Base-by-base conservation (phyloP, 2,888 invertebrate genomes). In the Epinotia brunnichana region DNA sequence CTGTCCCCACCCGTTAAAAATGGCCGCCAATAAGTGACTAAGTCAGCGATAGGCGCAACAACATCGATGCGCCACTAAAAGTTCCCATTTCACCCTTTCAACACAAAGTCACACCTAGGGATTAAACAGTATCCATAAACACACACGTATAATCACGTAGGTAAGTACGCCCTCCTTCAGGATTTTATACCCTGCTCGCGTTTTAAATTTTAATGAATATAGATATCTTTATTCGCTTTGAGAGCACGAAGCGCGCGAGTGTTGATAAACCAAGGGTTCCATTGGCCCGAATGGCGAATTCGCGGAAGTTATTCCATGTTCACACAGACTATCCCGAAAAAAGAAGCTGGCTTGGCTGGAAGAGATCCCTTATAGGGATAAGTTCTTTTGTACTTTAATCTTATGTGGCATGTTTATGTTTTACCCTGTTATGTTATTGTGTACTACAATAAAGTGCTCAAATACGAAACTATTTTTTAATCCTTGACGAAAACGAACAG, bases 151-250 rank as follows among this genome's bases (percentile, higher is more conserved):
- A 69, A 53, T 61, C 56, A 60, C 39, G 71, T 69, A 73, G 64
- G 70, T 64, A 53, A 62, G 63, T 70, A 75, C 62, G 71, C 76
- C 76, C 86, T 82, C 85, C 85, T 84, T 89, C 88, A 86, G 87
- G 87, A 86, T 89, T 87, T 89, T 90, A 90, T 87, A 88, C 86
- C 88, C 85, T 85, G 86, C 83, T 83, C 88, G 89, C 87, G 90
- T 90, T 90, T 90, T 89, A 90, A 90, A 91, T 90, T 90, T 90
- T 91, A 91, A 90, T 90, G 90, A 90, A 90, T 90, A 91, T 88
- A 90, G 89, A 90, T 90, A 90, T 89, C 90, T 89, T 90, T 90
- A 90, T 90, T 87, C 87, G 87, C 87, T 87, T 86, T 85, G 87
- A 89, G 87, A 82, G 85, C 83, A 78, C 81, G 79, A 81, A 81